Base-by-base conservation (phyloP, 2,113 vertebrate genomes). In the Chroicocephalus ridibundus region DNA sequence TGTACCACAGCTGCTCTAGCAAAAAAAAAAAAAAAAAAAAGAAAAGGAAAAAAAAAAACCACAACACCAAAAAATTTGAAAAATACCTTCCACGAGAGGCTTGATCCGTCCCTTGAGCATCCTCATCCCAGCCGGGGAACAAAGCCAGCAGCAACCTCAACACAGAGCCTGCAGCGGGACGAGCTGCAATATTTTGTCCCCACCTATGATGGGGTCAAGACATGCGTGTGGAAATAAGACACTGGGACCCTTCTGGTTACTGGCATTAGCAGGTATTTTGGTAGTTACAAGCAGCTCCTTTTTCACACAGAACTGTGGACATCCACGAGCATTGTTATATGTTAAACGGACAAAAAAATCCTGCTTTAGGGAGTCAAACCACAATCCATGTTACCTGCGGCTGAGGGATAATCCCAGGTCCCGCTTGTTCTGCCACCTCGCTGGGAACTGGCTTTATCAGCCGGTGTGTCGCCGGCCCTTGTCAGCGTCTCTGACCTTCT, bases 381-480 rank as follows among this genome's bases (percentile, higher is more conserved):
- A 10, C 10, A 21, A 8, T 5, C 22, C 49, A 1, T 49, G 7
- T 36, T 1, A 5, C 44, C 72, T n/a, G 55, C 6, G 32, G 34
- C 58, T 15, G 49, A 7, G 40, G 25, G 44, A 12, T 7, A 20
- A 42, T 0, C 31, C 40, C 29, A 5, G 16, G 14, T 14, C 18
- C 75, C 18, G 0, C 49, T 5, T 1, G 2, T 49, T 11, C 83
- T n/a, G 15, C 26, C 60, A 17, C 47, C 47, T 18, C 5, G 22
- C 57, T 27, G 44, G 64, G 27, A 19, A 6, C 14, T 11, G 44
- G 36, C 29, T 40, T 24, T 8, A 10, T 10, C 81, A 34, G 26
- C 46, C 5, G 0, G 4, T 2, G 11, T 11, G 29, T 5, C 26
- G 2, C 55, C 6, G 22, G 10, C 10, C 26, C n/a, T 22, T 10